Base-by-base conservation (phyloP, 2,113 vertebrate species). In the Ceratotherium simum region DNA sequence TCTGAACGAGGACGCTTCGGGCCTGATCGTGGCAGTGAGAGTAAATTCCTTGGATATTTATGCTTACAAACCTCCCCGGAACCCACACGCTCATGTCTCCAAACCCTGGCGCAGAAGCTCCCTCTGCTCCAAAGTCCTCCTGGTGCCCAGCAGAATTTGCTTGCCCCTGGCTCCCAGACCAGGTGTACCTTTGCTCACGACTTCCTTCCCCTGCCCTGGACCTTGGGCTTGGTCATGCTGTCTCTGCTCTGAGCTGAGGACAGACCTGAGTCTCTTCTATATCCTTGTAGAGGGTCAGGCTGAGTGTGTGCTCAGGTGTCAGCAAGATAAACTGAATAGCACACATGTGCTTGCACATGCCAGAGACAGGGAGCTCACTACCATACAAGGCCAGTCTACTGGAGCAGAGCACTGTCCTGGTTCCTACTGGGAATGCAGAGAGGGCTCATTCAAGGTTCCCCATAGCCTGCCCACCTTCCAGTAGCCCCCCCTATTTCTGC, bases 21-120 rank as follows among this genome's bases (percentile, higher is more conserved):
- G 17, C 14, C 20, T 6, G 14, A 1, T 5, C 17, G 6, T 2
- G 25, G 62, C 0, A 0, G 31, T 2, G 1, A 90, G 56, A 27
- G 5, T 1, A 31, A 16, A 23, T 3, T 10, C 23, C 75, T 70
- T 0, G 23, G 39, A 42, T 2, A 2, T 3, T 2, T 8, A 6
- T 6, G 73, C 75, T 56, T 5, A 39, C 21, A 25, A 36, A 7
- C n/a, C 56, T 8, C 25, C 80, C 58, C 29, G 0, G 3, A 9
- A 5, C 39, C 39, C 12, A 51, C 8, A 11, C 0, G 2, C 16
- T 42, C 13, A 0, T 0, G 18, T 60, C 25, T 54, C 72, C 56
- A 9, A 60, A 14, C 25, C 23, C 54, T 65, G 6, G 54, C 1
- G 3, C 12, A 1, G 3, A 75, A 75, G 58, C 46, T 18, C 36